Conservation (phyloP, 2,113 vertebrate genomes). For the Tricholaema leucomelas region DNA sequence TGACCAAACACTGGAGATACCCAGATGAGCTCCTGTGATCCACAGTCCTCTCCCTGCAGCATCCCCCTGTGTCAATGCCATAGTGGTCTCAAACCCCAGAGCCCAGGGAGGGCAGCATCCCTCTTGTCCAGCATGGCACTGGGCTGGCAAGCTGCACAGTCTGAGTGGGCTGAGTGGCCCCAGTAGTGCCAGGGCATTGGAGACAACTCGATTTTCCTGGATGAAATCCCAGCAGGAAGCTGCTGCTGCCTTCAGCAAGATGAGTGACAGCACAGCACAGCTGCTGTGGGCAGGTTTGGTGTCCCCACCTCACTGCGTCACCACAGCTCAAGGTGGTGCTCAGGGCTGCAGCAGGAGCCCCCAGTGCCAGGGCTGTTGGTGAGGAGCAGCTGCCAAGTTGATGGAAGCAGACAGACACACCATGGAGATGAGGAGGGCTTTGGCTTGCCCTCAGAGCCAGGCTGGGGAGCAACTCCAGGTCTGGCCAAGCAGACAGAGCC, state of each 20-base stretch:
- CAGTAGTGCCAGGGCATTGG: not conserved
- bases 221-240: not conserved
- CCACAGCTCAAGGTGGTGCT: no score
- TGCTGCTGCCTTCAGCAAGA: fast-evolving
- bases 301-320: not conserved
- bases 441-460: not conserved
- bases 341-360: fast-evolving
- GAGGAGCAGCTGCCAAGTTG: not conserved
- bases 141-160: not conserved
- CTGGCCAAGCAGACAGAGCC: not conserved
- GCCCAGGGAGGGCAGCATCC: not conserved
- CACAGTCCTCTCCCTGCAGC: not conserved
- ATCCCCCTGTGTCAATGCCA: no score
- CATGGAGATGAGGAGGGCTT: not conserved
- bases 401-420: not conserved
- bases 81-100: fast-evolving
- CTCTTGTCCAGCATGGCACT: not conserved
- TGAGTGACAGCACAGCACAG: not conserved
- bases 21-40: not conserved
- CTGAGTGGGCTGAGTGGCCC: not conserved
- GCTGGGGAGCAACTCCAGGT: not conserved
- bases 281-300: not conserved
- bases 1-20: not conserved
- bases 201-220: fast-evolving
- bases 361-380: fast-evolving